A percentile compares a stretch with the other conserved stretches of the same genome.
Evolutionary conservation across 2,888 invertebrate genomes (phyloP).

Genomic region (Perithous albicinctus): DNA sequence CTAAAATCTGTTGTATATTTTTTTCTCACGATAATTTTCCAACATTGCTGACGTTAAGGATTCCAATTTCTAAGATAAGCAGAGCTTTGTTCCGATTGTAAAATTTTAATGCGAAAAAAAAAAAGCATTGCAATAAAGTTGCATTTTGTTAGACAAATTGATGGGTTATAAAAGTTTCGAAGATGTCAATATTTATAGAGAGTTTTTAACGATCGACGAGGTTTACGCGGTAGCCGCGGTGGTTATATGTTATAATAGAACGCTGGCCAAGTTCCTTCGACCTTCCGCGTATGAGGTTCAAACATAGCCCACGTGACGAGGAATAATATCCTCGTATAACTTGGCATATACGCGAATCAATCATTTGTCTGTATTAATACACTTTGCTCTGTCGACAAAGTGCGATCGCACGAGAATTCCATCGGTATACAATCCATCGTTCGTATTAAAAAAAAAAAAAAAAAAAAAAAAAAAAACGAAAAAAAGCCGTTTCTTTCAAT

Average conservation of each 20-base stretch:
- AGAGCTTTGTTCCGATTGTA: too few species aligned
- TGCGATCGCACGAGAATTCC: neutral
- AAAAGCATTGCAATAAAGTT: too few species aligned
- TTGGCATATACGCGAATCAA: conserved; percentile 4
- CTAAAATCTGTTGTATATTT: neutral
- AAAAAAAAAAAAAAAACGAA: too few species aligned
- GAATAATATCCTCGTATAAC: conserved; percentile 13
- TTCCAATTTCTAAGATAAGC: too few species aligned
- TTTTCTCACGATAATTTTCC: too few species aligned
- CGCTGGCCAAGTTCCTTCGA: conserved; percentile 16
- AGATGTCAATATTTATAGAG: too few species aligned
- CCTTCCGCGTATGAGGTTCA: conserved; percentile 12
- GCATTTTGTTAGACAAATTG: too few species aligned
- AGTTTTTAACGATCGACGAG: too few species aligned
- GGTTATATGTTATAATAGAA: neutral
- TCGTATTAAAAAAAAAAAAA: too few species aligned
- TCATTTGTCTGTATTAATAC: neutral
- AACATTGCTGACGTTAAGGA: too few species aligned
- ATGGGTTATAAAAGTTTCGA: too few species aligned
- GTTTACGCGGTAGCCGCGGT: neutral
- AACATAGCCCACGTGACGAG: neutral
- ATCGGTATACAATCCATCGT: neutral
- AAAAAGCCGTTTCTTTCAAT: neutral
- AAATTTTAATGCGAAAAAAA: too few species aligned
- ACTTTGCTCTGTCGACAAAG: neutral